Percentiles rank a stretch among this genome's conserved stretches.
phyloP scores from a whole-genome alignment of 2,797 vertebrate species.

The Vultur gryphus region DNA sequence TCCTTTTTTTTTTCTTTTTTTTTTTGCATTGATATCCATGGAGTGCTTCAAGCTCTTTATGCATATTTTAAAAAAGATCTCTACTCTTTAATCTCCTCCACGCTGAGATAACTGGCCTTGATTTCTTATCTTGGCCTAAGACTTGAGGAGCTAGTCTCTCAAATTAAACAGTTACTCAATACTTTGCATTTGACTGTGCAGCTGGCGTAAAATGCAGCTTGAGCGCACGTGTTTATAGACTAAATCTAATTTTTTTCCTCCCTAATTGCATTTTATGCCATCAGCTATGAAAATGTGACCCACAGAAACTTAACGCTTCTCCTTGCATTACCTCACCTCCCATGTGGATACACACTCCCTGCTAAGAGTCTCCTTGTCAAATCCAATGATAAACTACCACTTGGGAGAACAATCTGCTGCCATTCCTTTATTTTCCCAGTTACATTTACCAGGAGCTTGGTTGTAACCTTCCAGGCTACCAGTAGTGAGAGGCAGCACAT shows the following conservation, averaged over 20 bases:
- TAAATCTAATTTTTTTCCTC: slow-evolving; percentile 19
- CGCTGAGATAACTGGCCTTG: not conserved
- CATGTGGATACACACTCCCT: not conserved
- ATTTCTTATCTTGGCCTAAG: slow-evolving; percentile 3
- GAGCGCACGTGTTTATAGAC: not conserved
- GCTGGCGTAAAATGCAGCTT: not conserved
- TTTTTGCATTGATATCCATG: not conserved
- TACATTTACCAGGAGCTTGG: not conserved
- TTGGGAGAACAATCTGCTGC: not conserved
- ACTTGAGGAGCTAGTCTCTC: not conserved
- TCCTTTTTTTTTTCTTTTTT: not conserved
- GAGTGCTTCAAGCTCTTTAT: not conserved
- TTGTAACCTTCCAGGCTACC: not conserved
- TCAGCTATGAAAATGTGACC: slow-evolving; percentile 35
- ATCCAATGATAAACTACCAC: not conserved
- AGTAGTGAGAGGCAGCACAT: accelerated
- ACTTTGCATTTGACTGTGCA: not conserved
- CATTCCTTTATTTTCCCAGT: not conserved
- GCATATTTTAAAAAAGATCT: not conserved
- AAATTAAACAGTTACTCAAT: not conserved
- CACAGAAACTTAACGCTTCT: not conserved
- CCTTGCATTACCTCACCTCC: slow-evolving; percentile 48
- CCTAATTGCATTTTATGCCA: slow-evolving; percentile 43
- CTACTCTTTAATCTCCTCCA: not conserved
- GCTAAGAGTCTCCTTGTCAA: not conserved